phyloP scores from a whole-genome alignment of 2,888 invertebrate genomes.

The Melanostoma mellinum region DNA sequence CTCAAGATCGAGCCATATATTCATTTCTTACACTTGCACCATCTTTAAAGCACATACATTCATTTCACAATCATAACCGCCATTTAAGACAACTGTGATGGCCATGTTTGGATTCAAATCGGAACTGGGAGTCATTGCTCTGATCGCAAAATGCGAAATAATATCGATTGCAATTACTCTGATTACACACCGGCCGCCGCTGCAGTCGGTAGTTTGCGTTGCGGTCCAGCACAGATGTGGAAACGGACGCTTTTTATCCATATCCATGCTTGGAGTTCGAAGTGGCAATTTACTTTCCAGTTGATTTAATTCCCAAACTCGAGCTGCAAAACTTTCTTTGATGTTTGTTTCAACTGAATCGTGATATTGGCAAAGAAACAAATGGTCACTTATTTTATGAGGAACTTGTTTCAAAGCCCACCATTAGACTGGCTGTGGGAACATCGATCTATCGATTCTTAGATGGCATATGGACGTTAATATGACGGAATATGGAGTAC shows the following conservation, averaged over 20 bases:
- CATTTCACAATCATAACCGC: conserved; percentile 30
- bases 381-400: not conserved
- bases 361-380: not conserved
- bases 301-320: conserved; percentile 52
- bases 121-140: conserved; percentile 58
- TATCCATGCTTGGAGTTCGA: not conserved
- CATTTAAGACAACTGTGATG: conserved; percentile 37
- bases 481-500: conserved; percentile 17
- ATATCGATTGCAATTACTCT: conserved; percentile 62
- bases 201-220: conserved; percentile 15
- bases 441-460: conserved; percentile 10
- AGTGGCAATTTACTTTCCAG: conserved; percentile 37
- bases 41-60: conserved; percentile 11
- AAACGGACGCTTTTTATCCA: conserved; percentile 1
- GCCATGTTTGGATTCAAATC: conserved; percentile 43
- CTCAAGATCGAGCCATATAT: conserved; percentile 23
- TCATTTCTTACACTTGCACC: conserved; percentile 33
- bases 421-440: conserved; percentile 16
- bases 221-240: conserved; percentile 14
- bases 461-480: conserved; percentile 29
- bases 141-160: conserved; percentile 28
- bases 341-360: conserved; percentile 6
- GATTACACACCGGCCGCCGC: conserved; percentile 39
- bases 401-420: conserved; percentile 40
- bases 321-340: conserved; percentile 52